Base-by-base conservation (phyloP, 2,888 invertebrate species). In the Calliphora vomitoria region DNA sequence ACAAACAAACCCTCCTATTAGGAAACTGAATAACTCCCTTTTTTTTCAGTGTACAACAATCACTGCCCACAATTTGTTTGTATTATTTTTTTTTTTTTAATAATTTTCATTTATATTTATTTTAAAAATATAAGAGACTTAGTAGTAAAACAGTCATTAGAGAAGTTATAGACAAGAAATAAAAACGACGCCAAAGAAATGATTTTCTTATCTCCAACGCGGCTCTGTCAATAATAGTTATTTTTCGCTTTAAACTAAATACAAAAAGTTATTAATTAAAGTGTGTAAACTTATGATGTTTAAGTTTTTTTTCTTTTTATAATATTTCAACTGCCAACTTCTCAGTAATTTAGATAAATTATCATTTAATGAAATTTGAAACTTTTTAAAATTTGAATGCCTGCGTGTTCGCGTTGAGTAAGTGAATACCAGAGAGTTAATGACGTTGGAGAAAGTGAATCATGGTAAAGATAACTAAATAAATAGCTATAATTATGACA, bases 381-480 rank as follows among this genome's bases (percentile, higher is more conserved):
- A 53, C 13, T 20, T 15, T 18, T 44, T n/a, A 47, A n/a, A 74
- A 55, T 66, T 64, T 66, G 8, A 76, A 35, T 66, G 64, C 5
- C 44, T 44, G 69, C 69, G 44, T 76, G 41, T 31, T 13, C 25
- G 13, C 25, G 13, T 13, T 69, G 68, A 79, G 44, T 47, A 13
- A 68, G 20, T 41, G 47, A 53, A 50, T 68, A 11, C 55, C 31
- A 41, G 10, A 31, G n/a, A 82, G 8, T 55, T 72, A 82, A 79
- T 79, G 68, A 69, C 41, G n/a, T 50, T 58, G 69, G 86, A 75
- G 83, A 86, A 86, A 86, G 82, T 83, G 71, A 75, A 58, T 80
- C 50, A 71, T 50, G 20, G 3, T 66, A 64, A 74, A 38, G 41
- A 20, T 62, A 72, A 71, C 4, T 35, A 25, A 66, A 58, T 8